phyloP scores from a whole-genome alignment of 2,888 invertebrate genomes.

The Eupeodes luniger region DNA sequence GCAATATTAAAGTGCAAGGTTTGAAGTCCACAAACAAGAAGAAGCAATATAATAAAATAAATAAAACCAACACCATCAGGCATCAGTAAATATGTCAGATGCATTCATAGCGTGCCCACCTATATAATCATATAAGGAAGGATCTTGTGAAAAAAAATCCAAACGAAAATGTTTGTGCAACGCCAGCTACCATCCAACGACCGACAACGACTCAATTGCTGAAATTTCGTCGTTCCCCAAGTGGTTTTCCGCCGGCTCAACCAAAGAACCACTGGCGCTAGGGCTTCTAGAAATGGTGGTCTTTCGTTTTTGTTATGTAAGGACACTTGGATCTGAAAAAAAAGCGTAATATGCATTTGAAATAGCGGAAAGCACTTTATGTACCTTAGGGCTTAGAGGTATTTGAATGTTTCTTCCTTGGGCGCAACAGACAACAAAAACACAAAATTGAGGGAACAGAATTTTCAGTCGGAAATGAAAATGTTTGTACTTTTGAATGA shows the following conservation, averaged over 20 bases:
- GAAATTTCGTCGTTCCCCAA: constrained; percentile 46
- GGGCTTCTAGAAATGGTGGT: constrained; percentile 35
- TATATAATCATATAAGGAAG: constrained; percentile 1
- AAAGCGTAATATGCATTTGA: constrained; percentile 60
- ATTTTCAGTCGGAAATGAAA: constrained; percentile 30
- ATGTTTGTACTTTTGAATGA: constrained; percentile 53
- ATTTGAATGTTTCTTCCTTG: constrained; percentile 58
- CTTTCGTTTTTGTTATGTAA: constrained; percentile 30
- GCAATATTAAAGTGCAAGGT: constrained; percentile 46
- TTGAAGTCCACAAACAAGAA: background rate
- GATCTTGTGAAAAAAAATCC: constrained; percentile 6
- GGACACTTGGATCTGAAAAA: constrained; percentile 29
- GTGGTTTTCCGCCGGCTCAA: background rate
- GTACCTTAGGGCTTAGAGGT: constrained; percentile 71
- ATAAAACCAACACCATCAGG: constrained; percentile 33
- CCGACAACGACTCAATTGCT: constrained; percentile 64
- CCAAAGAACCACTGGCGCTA: background rate
- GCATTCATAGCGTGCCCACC: constrained; percentile 63
- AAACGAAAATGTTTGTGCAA: constrained; percentile 32
- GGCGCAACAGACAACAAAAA: background rate
- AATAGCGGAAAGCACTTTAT: constrained; percentile 66
- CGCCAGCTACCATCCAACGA: constrained; percentile 45
- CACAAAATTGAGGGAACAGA: background rate
- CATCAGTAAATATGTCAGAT: constrained; percentile 72
- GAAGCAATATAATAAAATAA: constrained; percentile 26